Conservation (phyloP, 2,888 invertebrate species). For the Yponomeuta evonymella region DNA sequence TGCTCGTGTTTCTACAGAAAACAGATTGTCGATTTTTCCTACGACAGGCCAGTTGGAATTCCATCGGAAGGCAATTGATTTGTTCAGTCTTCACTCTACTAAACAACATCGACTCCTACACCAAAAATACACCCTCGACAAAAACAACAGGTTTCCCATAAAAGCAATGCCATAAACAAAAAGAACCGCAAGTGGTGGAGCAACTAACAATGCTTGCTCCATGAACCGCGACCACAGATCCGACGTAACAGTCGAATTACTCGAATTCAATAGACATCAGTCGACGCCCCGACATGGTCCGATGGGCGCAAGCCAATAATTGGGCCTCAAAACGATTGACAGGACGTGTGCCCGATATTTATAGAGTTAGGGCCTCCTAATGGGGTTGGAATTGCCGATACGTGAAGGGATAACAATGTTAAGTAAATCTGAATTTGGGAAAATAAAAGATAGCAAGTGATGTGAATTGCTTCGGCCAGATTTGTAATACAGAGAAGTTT, state of each 20-base stretch:
- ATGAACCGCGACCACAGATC: constrained; percentile 43
- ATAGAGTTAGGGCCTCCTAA: not conserved
- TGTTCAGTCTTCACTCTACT: too few relatives aligned
- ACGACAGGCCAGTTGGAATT: too few relatives aligned
- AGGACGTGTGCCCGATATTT: constrained; percentile 8
- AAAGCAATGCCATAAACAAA: not conserved
- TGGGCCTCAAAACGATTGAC: constrained; percentile 3
- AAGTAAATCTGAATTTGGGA: not conserved
- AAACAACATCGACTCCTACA: not conserved
- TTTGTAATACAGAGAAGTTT: too few relatives aligned
- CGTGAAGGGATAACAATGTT: not conserved
- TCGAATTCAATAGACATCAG: constrained; percentile 1
- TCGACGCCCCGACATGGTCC: not conserved
- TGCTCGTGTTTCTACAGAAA: too few relatives aligned
- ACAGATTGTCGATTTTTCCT: too few relatives aligned
- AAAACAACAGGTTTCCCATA: not conserved
- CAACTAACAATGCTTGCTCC: constrained; percentile 22
- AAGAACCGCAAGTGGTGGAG: not conserved
- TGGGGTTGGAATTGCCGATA: not conserved
- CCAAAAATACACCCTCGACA: not conserved
- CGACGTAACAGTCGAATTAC: constrained; percentile 3
- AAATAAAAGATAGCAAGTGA: too few relatives aligned
- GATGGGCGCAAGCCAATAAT: not conserved
- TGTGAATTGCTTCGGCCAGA: too few relatives aligned
- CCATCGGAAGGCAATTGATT: too few relatives aligned